phyloP scores from a whole-genome alignment of 2,797 vertebrate species.

The Schizopygopsis pylzovi region DNA sequence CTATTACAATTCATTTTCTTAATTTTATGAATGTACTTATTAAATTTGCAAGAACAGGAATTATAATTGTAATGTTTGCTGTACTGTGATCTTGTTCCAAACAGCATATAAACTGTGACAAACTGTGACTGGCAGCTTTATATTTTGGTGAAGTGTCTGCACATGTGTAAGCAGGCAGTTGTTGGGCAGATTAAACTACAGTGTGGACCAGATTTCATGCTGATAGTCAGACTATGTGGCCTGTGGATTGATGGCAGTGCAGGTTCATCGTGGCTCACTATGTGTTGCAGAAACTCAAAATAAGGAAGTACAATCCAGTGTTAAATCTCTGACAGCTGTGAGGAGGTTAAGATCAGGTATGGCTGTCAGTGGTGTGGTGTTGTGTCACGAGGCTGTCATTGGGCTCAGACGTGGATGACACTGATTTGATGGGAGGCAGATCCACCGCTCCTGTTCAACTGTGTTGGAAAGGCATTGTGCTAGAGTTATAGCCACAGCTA shows the following conservation, averaged over 20 bases:
- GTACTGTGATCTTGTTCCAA: not conserved
- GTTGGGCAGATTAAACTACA: not conserved
- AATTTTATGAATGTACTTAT: not conserved
- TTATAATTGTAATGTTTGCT: not conserved
- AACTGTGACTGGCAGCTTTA: not conserved
- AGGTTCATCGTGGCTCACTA: not conserved
- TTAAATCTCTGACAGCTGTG: not conserved
- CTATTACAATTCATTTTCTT: no score
- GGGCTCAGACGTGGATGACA: not conserved
- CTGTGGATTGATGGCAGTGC: not conserved
- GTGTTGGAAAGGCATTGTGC: not conserved
- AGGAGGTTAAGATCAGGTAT: not conserved
- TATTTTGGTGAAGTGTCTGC: not conserved
- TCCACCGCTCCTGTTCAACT: not conserved
- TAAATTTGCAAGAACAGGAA: not conserved
- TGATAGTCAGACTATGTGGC: not conserved
- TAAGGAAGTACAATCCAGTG: not conserved
- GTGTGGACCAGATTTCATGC: not conserved
- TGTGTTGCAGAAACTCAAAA: not conserved
- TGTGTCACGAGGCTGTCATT: conserved; percentile 4
- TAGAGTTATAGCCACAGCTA: not conserved
- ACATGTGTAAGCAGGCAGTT: conserved; percentile 1
- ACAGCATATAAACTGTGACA: not conserved
- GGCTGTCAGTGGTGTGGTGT: not conserved
- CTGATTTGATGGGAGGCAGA: not conserved